These are phyloP conservation scores for Seira ritae DNA, from an alignment of 2,888 invertebrate species.

Conservation along the genomic window DNA sequence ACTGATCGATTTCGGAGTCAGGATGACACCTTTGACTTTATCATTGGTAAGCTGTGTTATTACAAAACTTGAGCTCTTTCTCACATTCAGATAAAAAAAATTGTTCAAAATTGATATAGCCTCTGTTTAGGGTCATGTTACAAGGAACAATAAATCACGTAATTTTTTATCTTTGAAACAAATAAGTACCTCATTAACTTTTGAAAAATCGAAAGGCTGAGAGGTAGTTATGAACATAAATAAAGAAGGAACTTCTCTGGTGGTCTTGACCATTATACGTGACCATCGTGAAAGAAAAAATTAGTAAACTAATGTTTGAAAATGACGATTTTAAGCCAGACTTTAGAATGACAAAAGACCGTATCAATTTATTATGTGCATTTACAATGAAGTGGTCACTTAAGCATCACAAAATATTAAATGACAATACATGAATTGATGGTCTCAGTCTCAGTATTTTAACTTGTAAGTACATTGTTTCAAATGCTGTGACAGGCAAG, in stretches of 20 bases:
- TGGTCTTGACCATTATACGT: neutral
- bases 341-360: neutral
- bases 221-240: neutral
- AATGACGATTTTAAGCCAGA: neutral
- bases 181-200: neutral
- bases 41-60: conserved; percentile 62
- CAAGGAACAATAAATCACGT: neutral
- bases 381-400: too few species aligned
- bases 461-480: too few species aligned
- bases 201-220: too few species aligned
- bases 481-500: too few species aligned
- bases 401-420: too few species aligned
- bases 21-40: conserved; percentile 65
- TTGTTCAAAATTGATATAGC: neutral
- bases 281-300: neutral
- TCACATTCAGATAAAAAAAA: neutral
- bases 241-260: neutral
- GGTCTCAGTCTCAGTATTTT: too few species aligned
- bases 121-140: neutral
- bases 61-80: neutral
- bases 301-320: too few species aligned
- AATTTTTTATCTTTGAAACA: neutral
- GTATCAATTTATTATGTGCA: too few species aligned
- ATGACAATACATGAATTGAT: too few species aligned
- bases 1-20: conserved; percentile 61